Base-by-base conservation (phyloP, 2,113 vertebrate species). In the Dasyornis broadbenti region DNA sequence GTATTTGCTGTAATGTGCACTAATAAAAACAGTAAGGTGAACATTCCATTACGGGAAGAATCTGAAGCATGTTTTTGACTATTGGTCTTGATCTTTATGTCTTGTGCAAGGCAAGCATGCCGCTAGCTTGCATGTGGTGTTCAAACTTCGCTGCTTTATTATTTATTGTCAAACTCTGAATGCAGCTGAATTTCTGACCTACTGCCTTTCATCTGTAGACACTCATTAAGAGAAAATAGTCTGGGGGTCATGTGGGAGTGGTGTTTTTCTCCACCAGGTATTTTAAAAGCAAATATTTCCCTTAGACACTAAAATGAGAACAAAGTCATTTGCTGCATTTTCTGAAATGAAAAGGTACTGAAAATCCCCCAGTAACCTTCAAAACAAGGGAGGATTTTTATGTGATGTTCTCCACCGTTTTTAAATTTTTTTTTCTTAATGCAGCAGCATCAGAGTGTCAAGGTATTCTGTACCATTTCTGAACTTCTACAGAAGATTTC, bases 251-350 rank as follows among this genome's bases (percentile, higher is more conserved):
- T 31, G 16, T n/a, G 35, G 23, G 84, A 92, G 89, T 56, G 87
- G 37, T 86, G 78, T 17, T 78, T 73, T 97, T 93, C 71, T 81
- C 65, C 22, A 78, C 5, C 44, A 82, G 37, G 42, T 65, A 69
- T 86, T 97, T 97, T 87, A 95, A 96, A 97, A 78, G 16, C 15
- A 97, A 97, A 71, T 75, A 95, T 91, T 97, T 96, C 59, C 65
- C 44, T 11, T n/a, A 94, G 63, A 83, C 68, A 92, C 79, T 89
- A 86, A 96, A 95, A 97, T 59, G 63, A 85, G 94, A 94, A 31
- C 35, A 81, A 97, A 93, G 33, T 63, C 80, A 7, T 40, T 88
- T 53, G 82, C 33, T 61, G 9, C 44, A 72, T 79, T 95, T 95
- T 95, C 85, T 78, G 68, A 90, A 72, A 83, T n/a, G 7, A 88